Percentiles rank a stretch among this genome's conserved stretches.
Evolutionary conservation across 2,797 vertebrate genomes (phyloP).

Genomic region (Onychomys leucogaster): DNA sequence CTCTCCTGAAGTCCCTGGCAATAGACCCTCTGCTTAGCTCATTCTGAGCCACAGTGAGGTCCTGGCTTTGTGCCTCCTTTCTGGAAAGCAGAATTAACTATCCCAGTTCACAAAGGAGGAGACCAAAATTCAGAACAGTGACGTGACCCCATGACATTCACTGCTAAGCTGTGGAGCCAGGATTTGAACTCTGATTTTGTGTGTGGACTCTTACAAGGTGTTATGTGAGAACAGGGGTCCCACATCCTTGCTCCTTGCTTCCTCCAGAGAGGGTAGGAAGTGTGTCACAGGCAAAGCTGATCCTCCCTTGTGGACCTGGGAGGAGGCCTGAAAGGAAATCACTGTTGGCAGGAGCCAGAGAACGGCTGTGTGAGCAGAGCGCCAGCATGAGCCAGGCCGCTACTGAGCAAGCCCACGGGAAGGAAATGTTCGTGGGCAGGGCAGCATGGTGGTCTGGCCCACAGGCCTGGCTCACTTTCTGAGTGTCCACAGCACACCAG

Average conservation of each 20-base stretch:
- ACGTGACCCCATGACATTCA: fast-evolving
- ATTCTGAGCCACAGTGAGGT: fast-evolving
- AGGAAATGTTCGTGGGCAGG: background rate
- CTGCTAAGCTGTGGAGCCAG: fast-evolving
- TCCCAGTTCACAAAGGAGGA: background rate
- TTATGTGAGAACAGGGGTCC: background rate
- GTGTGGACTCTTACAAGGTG: background rate
- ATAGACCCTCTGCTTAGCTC: background rate
- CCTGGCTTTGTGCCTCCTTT: background rate
- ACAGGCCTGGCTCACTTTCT: background rate
- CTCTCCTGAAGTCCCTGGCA: background rate
- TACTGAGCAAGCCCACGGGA: background rate
- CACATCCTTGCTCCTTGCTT: background rate
- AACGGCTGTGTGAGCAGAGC: background rate
- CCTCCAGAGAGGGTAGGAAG: background rate
- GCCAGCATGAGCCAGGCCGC: background rate
- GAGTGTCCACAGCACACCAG: background rate
- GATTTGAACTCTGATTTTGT: background rate
- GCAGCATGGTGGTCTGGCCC: background rate
- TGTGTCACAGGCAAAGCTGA: background rate
- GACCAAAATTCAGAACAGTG: fast-evolving
- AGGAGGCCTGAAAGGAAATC: background rate
- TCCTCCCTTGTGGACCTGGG: background rate
- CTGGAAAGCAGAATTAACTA: background rate
- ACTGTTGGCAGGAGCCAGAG: background rate